These are phyloP conservation scores for Phymanthus crucifer DNA, from an alignment of 92 coral and sea anemone genomes.

Conservation along the genomic window DNA sequence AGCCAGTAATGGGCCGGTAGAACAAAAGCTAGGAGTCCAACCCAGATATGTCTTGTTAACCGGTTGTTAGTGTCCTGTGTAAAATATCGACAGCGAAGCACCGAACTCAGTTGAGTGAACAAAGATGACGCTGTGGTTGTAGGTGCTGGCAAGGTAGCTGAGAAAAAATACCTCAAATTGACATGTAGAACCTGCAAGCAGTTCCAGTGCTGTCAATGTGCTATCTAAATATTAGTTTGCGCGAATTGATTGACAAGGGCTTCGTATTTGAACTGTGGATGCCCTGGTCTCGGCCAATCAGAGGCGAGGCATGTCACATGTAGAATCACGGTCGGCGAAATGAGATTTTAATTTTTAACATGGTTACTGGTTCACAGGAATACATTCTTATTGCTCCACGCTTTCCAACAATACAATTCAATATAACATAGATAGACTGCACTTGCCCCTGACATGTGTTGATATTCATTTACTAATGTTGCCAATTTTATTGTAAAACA, in stretches of 20 bases:
- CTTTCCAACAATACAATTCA: slow-evolving; percentile 23
- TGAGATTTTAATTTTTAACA: slow-evolving; percentile 45
- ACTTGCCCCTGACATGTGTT: slow-evolving; percentile 17
- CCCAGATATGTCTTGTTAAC: background rate
- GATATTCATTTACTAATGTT: background rate
- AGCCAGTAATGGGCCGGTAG: background rate
- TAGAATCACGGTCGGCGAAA: slow-evolving; percentile 24
- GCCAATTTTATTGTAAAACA: background rate
- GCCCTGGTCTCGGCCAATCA: slow-evolving; percentile 16
- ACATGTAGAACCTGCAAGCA: slow-evolving; percentile 1
- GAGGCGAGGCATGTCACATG: slow-evolving; percentile 3
- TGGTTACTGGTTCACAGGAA: slow-evolving; percentile 32
- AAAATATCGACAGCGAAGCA: slow-evolving; percentile 1
- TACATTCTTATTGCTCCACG: slow-evolving; percentile 19
- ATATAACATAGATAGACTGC: slow-evolving; percentile 14
- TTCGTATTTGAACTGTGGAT: slow-evolving; percentile 11
- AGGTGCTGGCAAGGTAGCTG: slow-evolving; percentile 3
- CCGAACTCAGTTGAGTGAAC: background rate
- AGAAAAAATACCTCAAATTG: background rate
- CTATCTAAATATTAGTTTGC: slow-evolving; percentile 8
- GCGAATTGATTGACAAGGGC: slow-evolving; percentile 8
- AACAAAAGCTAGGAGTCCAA: slow-evolving; percentile 12
- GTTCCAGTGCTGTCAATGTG: slow-evolving; percentile 8
- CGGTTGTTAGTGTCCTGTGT: slow-evolving; percentile 24
- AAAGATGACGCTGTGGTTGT: background rate